Evolutionary conservation across 1,140 invertebrate species (phyloP), one percentile per base, ranked within the genome.

Genomic region (Rhagoletis pomonella): DNA sequence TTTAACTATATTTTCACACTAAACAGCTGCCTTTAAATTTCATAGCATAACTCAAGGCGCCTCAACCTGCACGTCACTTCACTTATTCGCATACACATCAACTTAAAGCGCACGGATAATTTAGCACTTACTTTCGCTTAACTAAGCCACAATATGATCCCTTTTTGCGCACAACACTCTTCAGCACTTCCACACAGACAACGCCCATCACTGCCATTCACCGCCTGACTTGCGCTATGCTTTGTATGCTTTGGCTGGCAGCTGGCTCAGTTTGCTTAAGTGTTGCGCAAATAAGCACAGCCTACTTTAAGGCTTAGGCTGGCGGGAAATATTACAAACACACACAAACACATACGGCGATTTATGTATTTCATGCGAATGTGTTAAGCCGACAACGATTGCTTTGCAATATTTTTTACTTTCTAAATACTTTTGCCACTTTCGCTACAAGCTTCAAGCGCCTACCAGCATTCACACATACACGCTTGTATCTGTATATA

Each of bases 361-460:
- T 73, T 73, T 5, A 29, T 29, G 29, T 29, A 73, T 73, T 73
- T 73, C 67, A 42, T 19, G 19, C 19, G 73, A 55, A 50, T 55
- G 73, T 81, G 73, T 81, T 81, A 81, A 81, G 73, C 73, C 73
- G 73, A 47, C 73, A 81, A 81, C 73, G 47, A 81, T 81, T 81
- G 44, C 47, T 81, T 81, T 81, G 47, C 73, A 50, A 81, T 81
- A 81, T 73, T 55, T 55, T 81, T 55, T 81, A 81, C 47, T 58
- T 81, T 55, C 73, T 81, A 81, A 81, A 81, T 81, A 50, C 84
- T 55, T 60, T 85, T 85, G 19, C 19, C 84, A 85, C 84, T 85
- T 85, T 60, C 84, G 9, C 84, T 42, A 62, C 39, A 29, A 29
- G 59, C 84, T 42, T 85, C 39, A 29, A 29, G 59, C 84, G 59